A percentile compares a stretch with the other conserved stretches of the same genome.
phyloP scores from a whole-genome alignment of 2,113 vertebrate genomes.

The Catharus bicknelli region DNA sequence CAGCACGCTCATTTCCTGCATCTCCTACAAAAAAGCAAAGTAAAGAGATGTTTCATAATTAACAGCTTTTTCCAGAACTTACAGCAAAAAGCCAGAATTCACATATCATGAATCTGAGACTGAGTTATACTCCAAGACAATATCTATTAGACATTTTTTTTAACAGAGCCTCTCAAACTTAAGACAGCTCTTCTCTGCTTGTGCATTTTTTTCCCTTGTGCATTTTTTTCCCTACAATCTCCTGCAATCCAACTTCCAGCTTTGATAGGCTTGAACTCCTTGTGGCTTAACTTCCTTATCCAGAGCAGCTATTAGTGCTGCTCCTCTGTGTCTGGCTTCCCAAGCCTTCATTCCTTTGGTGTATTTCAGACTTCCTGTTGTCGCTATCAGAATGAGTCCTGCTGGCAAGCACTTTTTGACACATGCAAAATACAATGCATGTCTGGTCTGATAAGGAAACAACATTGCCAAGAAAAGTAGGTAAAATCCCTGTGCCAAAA shows the following conservation, averaged over 20 bases:
- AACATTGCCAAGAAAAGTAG: not conserved
- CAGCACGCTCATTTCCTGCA: not conserved
- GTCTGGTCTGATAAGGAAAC: conserved; percentile 32
- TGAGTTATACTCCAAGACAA: not conserved
- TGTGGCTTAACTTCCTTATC: conserved; percentile 6
- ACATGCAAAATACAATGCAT: conserved; percentile 21
- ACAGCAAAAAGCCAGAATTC: not conserved
- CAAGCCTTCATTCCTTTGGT: conserved; percentile 9
- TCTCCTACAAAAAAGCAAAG: not conserved
- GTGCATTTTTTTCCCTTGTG: not conserved
- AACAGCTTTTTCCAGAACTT: not conserved
- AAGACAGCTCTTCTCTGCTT: not conserved
- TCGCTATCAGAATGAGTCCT: not conserved
- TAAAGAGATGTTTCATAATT: not conserved
- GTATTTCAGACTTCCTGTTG: conserved; percentile 50
- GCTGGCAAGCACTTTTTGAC: conserved; percentile 28
- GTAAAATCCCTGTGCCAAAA: conserved; percentile 35
- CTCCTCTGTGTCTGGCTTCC: not conserved
- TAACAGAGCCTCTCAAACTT: not conserved
- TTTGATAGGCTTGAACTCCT: not conserved
- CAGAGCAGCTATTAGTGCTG: not conserved
- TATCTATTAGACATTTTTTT: not conserved
- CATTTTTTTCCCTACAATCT: not conserved
- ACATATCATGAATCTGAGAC: not conserved
- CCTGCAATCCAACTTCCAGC: not conserved